These are phyloP conservation scores for Diarsia dahlii DNA, from an alignment of 2,888 invertebrate genomes.

Conservation along the genomic window DNA sequence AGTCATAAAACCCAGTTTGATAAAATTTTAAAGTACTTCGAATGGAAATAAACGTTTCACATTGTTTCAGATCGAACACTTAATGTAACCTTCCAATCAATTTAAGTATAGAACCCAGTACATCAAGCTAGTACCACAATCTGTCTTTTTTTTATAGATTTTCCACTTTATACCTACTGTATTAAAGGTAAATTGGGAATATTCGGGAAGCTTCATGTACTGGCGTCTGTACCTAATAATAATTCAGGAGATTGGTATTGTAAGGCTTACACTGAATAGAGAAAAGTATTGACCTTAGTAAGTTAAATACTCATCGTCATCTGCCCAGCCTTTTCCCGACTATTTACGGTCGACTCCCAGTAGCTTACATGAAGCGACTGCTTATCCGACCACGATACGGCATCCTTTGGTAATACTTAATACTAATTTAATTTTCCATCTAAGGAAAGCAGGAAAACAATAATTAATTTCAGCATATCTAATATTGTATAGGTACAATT, in stretches of 20 bases:
- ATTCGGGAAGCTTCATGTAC: not conserved
- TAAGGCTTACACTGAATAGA: not conserved
- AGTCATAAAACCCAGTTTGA: conserved; percentile 78
- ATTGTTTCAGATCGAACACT: conserved; percentile 24
- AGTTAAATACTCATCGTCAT: too few species aligned
- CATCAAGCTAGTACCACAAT: too few species aligned
- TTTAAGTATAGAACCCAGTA: not conserved
- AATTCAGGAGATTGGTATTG: not conserved
- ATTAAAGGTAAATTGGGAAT: too few species aligned
- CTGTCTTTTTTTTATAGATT: too few species aligned
- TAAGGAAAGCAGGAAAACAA: not conserved
- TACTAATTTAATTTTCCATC: not conserved
- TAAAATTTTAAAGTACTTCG: conserved; percentile 60
- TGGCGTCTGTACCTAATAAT: not conserved
- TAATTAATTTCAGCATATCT: not conserved
- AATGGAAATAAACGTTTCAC: conserved; percentile 39
- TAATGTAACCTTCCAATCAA: conserved; percentile 10
- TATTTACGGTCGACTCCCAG: not conserved
- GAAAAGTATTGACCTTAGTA: not conserved
- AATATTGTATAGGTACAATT: not conserved
- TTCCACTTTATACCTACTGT: too few species aligned
- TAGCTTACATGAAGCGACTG: not conserved
- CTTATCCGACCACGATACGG: not conserved
- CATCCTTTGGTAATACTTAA: not conserved
- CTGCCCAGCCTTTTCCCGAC: not conserved